Base-by-base conservation (phyloP, 2,797 vertebrate genomes). In the Meda fulgida region DNA sequence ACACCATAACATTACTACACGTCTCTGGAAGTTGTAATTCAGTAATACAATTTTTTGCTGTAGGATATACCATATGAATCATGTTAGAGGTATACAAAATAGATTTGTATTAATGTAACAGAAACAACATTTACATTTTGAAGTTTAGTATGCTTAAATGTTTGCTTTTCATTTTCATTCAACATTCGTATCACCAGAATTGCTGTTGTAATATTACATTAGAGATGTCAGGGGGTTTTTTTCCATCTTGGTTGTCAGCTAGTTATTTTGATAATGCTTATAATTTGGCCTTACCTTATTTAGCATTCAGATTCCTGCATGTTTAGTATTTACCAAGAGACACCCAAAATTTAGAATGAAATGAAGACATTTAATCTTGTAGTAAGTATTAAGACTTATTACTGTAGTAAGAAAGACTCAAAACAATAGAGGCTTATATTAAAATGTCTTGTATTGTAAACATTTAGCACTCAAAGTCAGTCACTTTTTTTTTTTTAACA, bases 361-460 rank as follows among this genome's bases (percentile, higher is more conserved):
- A 29, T 66, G 2, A 66, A 66, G 23, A 70, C 58, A 21, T 81
- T 83, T 36, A 5, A 51, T n/a, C 43, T 26, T 34, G 34, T 48
- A 48, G 31, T 31, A 31, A 31, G 34, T 48, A 48, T 1, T 31
- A 31, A 31, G 31, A 31, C 31, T 31, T 31, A 31, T 31, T 31
- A 31, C 3, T 31, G 23, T 67, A 43, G 26, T n/a, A 83, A 36
- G 40, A 84, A 81, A 14, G 36, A 80, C 55, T 65, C 14, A 38
- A 70, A n/a, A 31, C 43, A 55, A 72, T 51, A 43, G 29, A 72
- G 13, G 31, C 4, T 81, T 43, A 48, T 77, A 80, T 78, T 60
- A 84, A 88, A 87, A 84, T 38, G 21, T 80, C 31, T 60, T 86
- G 46, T 71, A 81, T 67, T 86, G 46, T 51, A 84, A 36, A 76